These are phyloP conservation scores for Yponomeuta malinellus DNA, from an alignment of 2,888 invertebrate species.

Conservation along the genomic window DNA sequence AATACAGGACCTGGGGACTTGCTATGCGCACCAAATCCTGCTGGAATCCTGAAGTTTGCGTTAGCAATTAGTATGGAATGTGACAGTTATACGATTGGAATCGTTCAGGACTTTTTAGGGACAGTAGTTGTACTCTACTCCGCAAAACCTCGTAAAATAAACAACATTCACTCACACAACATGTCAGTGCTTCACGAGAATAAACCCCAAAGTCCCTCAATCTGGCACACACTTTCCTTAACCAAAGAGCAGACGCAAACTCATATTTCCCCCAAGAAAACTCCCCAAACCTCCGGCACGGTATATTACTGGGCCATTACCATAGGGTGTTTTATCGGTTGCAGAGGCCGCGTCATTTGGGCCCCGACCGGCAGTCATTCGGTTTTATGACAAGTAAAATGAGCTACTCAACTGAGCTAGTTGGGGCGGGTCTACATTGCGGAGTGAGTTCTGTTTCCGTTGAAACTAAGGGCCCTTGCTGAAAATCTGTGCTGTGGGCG, in stretches of 20 bases:
- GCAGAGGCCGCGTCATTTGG: constrained; percentile 25
- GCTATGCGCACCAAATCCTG: too few species aligned
- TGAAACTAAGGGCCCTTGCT: not conserved
- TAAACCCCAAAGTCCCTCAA: too few species aligned
- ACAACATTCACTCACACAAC: too few species aligned
- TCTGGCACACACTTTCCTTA: not conserved
- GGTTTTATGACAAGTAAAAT: constrained; percentile 41
- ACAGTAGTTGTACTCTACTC: too few species aligned
- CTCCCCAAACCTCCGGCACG: not conserved
- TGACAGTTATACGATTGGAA: too few species aligned
- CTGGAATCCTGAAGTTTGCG: too few species aligned
- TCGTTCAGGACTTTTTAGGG: too few species aligned
- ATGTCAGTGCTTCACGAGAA: too few species aligned
- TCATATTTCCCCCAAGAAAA: not conserved
- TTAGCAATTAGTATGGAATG: too few species aligned
- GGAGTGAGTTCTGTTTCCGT: not conserved
- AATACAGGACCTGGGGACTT: too few species aligned
- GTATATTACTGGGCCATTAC: not conserved
- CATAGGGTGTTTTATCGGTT: constrained; percentile 22
- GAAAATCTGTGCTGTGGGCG: too few species aligned
- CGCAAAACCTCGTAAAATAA: too few species aligned
- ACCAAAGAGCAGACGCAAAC: not conserved
- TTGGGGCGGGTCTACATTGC: constrained; percentile 15
- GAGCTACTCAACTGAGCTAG: constrained; percentile 23
- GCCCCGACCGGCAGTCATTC: constrained; percentile 33